phyloP scores from a whole-genome alignment of 1,140 invertebrate species.

The Caenorhabditis latens region DNA sequence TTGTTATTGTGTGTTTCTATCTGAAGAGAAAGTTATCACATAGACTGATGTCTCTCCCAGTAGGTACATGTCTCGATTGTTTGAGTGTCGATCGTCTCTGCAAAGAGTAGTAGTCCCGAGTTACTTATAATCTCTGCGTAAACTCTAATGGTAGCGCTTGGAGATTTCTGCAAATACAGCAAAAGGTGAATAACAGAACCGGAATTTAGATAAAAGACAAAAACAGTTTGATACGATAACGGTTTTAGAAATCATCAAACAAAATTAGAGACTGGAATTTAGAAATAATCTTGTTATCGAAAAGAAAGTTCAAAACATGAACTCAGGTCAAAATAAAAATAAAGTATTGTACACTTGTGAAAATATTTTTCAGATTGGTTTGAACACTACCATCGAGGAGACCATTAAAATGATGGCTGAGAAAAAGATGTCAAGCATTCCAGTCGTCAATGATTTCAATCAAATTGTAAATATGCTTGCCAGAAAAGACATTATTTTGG shows the following conservation, averaged over 20 bases:
- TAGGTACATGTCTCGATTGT: neutral
- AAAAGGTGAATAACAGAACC: slow-evolving; percentile 10
- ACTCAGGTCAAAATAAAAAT: neutral
- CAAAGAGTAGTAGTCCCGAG: neutral
- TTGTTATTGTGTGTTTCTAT: slow-evolving; percentile 47
- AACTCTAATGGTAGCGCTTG: neutral
- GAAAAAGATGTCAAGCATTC: slow-evolving; percentile 19
- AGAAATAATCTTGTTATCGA: too few relatives aligned
- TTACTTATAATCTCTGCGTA: neutral
- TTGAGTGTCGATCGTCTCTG: neutral
- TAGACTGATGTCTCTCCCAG: neutral
- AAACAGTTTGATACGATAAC: neutral
- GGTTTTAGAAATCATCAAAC: too few relatives aligned
- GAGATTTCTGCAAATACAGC: neutral
- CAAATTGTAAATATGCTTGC: slow-evolving; percentile 40
- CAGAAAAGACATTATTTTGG: slow-evolving; percentile 29
- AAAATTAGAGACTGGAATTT: too few relatives aligned
- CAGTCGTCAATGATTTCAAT: slow-evolving; percentile 37
- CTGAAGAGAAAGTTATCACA: neutral
- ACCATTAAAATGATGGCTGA: slow-evolving; percentile 19
- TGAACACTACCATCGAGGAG: slow-evolving; percentile 10
- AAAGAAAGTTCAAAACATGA: neutral
- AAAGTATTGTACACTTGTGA: neutral
- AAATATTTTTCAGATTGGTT: slow-evolving; percentile 27
- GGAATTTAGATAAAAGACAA: neutral